Evolutionary conservation across 2,888 invertebrate genomes (phyloP), one percentile per base, ranked within the genome.

Genomic region (Diaprepes abbreviatus): DNA sequence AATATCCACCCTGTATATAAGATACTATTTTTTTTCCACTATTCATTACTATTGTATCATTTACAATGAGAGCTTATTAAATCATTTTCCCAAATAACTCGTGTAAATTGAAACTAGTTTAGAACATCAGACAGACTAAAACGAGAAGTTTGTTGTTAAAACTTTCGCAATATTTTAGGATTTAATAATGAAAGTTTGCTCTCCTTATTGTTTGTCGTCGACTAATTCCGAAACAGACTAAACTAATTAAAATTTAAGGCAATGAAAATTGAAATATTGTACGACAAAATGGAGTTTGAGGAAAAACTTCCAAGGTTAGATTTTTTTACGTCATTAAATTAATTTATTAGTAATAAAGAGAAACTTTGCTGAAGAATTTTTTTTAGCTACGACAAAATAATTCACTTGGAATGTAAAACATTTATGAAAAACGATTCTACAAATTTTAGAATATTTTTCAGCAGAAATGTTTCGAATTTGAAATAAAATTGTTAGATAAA

Each of bases 131-230:
- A 35, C 36, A 52, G 36, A 50, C 21, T 35, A n/a, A 52, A 36
- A 54, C 40, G 19, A 12, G 19, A 62, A 62, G 50, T 62, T 62
- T 50, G 36, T 52, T 38, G 52, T n/a, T 38, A 7, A 14, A 63
- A 63, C 63, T 63, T 63, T 28, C 31, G 52, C 54, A 38, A 54
- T 63, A 63, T 63, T 63, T 63, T 54, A 54, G 43, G 17, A 54
- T 63, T 63, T 54, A 63, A 54, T 54, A 63, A 63, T 54, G 54
- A 52, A 63, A 63, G 63, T 33, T 54, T 24, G 52, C 63, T 28
- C 21, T 40, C 54, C 40, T 54, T 63, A 63, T 54, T 63, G 63
- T 63, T 63, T 63, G 63, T 17, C 54, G 19, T 28, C 40, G 43
- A 43, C 63, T 54, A 40, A 62, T 52, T 62, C 52, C 10, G 7